These are phyloP conservation scores for Bothrops jararaca DNA, from an alignment of 2,113 vertebrate species.

Conservation along the genomic window DNA sequence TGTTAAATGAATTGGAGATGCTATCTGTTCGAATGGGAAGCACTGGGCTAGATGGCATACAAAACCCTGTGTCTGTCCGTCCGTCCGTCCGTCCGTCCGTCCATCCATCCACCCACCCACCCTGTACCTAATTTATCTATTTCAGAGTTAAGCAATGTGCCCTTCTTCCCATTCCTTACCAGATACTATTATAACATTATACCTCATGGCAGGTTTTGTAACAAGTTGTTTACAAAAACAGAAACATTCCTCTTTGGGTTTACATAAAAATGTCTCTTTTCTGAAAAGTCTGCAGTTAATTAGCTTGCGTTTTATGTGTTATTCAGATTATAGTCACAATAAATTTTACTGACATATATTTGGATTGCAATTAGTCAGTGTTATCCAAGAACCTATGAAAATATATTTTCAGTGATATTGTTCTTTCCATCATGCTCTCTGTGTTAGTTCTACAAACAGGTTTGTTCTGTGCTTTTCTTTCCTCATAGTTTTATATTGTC, in stretches of 20 bases:
- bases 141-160: not conserved
- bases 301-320: not conserved
- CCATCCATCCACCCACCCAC: not conserved
- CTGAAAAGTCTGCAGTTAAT: not conserved
- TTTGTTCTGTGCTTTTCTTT: not conserved
- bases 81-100: not conserved
- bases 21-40: not conserved
- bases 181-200: not conserved
- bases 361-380: slow-evolving; percentile 9
- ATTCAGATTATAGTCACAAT: not conserved
- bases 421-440: slow-evolving; percentile 9
- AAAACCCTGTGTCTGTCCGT: not conserved
- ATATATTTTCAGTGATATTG: not conserved
- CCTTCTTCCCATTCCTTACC: not conserved
- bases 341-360: slow-evolving; percentile 25
- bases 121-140: not conserved
- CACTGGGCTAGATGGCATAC: not conserved
- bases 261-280: slow-evolving; percentile 13
- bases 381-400: not conserved
- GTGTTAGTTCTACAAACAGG: not conserved
- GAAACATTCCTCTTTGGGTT: not conserved
- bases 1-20: not conserved
- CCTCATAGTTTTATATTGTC: not conserved
- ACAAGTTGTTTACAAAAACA: not conserved
- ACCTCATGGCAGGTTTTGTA: not conserved